Evolutionary conservation across 2,797 vertebrate genomes (phyloP).

Genomic region (Halcyon badia): DNA sequence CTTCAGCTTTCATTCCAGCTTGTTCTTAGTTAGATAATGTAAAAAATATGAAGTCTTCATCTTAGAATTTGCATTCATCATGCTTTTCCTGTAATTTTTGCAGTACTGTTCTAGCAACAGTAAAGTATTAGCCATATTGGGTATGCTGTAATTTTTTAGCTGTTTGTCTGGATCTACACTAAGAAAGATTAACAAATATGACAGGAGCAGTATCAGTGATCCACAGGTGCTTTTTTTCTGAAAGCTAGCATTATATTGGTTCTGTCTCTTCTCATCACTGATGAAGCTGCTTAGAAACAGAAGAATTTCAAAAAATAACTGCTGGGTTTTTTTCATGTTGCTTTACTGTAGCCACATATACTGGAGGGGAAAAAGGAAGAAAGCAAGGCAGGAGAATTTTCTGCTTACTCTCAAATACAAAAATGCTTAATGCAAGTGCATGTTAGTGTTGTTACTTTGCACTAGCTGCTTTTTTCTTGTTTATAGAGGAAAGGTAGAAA

Average conservation of each 20-base stretch:
- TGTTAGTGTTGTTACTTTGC: not conserved
- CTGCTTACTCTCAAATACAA: not conserved
- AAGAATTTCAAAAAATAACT: not conserved
- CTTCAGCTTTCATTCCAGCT: not conserved
- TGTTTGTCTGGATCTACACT: not conserved
- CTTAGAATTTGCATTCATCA: fast-evolving
- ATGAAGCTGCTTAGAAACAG: not conserved
- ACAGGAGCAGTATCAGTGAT: not conserved
- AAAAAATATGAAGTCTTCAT: not conserved
- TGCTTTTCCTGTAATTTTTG: not conserved
- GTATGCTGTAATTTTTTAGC: not conserved
- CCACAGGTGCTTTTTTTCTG: not conserved
- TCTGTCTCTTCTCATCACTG: not conserved
- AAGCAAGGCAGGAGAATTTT: not conserved
- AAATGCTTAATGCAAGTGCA: not conserved
- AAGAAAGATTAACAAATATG: not conserved
- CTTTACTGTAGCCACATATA: not conserved
- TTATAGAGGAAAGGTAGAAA: not conserved
- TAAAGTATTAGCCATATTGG: not conserved
- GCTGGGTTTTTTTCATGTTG: not conserved
- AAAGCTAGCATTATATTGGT: too few species aligned
- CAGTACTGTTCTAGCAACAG: not conserved
- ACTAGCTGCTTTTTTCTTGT: not conserved
- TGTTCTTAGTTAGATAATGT: not conserved
- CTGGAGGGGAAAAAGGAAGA: not conserved